Conservation (phyloP, 2,113 vertebrate genomes). For the Zeus faber region DNA sequence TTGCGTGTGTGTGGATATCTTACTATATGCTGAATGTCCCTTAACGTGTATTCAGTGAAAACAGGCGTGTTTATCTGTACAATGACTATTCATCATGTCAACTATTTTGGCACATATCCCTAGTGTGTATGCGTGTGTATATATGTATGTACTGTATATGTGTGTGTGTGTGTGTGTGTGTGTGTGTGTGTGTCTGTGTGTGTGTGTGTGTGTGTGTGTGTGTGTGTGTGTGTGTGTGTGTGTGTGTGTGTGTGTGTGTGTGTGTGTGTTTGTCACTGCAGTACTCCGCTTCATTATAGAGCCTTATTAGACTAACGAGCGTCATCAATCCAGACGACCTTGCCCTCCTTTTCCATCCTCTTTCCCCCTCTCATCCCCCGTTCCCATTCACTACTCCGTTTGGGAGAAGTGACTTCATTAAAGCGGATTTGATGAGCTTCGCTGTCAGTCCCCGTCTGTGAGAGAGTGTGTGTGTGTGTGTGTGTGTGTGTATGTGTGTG, state of each 20-base stretch:
- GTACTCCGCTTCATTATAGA: slow-evolving; percentile 64
- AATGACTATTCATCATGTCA: no score
- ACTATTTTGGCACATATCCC: no score
- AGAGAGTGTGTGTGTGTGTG: not conserved
- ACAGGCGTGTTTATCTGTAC: no score
- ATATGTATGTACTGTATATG: not conserved
- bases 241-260: not conserved
- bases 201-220: not conserved
- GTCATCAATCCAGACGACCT: slow-evolving; percentile 72
- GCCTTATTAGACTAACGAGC: slow-evolving; percentile 74
- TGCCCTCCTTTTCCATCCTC: slow-evolving; percentile 57
- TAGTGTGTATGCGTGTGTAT: slow-evolving; percentile 7
- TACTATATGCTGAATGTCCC: no score
- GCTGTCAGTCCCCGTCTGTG: slow-evolving; percentile 37
- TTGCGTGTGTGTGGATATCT: no score
- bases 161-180: slow-evolving; percentile 17
- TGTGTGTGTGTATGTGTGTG: slow-evolving; percentile 26
- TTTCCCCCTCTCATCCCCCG: slow-evolving; percentile 44
- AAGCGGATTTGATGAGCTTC: slow-evolving; percentile 65
- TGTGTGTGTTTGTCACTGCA: slow-evolving; percentile 11
- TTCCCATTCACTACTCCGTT: slow-evolving; percentile 55
- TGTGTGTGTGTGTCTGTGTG: slow-evolving; percentile 4
- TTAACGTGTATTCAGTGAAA: no score
- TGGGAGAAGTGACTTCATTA: slow-evolving; percentile 70
- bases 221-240: not conserved